These are phyloP conservation scores for Falco concolor DNA, from an alignment of 2,797 vertebrate species.

Conservation along the genomic window DNA sequence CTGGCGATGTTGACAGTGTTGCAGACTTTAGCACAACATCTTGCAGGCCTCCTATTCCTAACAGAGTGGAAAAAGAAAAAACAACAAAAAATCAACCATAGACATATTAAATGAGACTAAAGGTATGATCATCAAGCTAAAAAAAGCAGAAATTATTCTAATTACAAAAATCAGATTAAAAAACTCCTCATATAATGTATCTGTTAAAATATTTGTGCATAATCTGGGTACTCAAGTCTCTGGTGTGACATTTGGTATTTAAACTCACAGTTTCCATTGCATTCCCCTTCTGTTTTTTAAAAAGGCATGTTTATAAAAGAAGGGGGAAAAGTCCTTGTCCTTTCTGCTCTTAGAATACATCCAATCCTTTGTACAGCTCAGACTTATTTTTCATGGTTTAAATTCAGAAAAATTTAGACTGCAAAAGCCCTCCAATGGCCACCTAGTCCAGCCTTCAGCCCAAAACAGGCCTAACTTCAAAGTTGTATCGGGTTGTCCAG, in stretches of 20 bases:
- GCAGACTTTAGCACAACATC: conserved; percentile 91
- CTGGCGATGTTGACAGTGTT: conserved; percentile 84
- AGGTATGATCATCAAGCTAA: neutral
- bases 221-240: neutral
- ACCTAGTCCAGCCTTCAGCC: neutral
- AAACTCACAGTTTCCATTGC: neutral
- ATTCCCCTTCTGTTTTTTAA: neutral
- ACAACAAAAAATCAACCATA: neutral
- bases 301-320: neutral
- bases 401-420: neutral
- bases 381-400: neutral
- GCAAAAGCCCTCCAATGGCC: neutral
- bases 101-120: neutral
- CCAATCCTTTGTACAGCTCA: neutral
- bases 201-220: neutral
- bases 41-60: conserved; percentile 91
- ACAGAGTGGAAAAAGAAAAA: neutral
- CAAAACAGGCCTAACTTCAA: neutral
- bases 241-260: neutral
- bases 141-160: neutral
- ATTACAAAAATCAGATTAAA: neutral
- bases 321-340: too few species aligned
- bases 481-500: neutral
- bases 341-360: neutral
- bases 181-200: neutral